phyloP scores from a whole-genome alignment of 1,140 invertebrate species.

The Pemphigus obesinymphae region DNA sequence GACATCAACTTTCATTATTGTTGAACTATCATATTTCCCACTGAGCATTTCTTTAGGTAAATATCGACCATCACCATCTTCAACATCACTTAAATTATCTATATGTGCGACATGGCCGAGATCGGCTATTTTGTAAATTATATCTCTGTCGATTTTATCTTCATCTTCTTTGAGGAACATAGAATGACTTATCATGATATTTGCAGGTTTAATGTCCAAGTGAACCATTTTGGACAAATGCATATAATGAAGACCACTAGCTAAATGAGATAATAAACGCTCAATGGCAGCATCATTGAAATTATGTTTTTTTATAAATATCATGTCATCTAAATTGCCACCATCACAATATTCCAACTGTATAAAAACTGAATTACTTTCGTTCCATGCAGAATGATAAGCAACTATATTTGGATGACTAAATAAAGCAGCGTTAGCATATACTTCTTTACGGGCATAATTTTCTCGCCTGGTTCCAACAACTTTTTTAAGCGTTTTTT shows the following conservation, averaged over 20 bases:
- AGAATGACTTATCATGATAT: constrained; percentile 71
- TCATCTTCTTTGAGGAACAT: constrained; percentile 75
- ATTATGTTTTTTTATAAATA: constrained; percentile 52
- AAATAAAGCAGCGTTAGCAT: constrained; percentile 82
- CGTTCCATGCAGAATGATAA: constrained; percentile 91
- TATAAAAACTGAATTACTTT: constrained; percentile 87
- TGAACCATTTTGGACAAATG: constrained; percentile 83
- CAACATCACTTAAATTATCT: constrained; percentile 68
- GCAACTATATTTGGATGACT: constrained; percentile 87
- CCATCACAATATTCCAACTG: constrained; percentile 91
- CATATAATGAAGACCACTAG: constrained; percentile 69
- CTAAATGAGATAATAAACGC: constrained; percentile 66
- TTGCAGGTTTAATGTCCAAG: constrained; percentile 89
- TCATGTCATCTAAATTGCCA: constrained; percentile 69
- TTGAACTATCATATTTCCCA: constrained; percentile 65
- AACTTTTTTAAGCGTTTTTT: constrained; percentile 75
- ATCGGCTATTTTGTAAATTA: constrained; percentile 84
- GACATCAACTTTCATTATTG: constrained; percentile 80
- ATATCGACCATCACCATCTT: constrained; percentile 89
- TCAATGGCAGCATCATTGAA: constrained; percentile 62
- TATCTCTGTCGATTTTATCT: constrained; percentile 62
- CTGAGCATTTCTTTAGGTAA: constrained; percentile 78
- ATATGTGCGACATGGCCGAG: constrained; percentile 83
- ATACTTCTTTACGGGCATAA: constrained; percentile 80
- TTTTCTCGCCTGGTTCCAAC: constrained; percentile 67